Percentiles rank a stretch among this genome's conserved stretches.
These are phyloP conservation scores for Nothoprocta pentlandii DNA, from an alignment of 2,113 vertebrate genomes.

Conservation along the genomic window DNA sequence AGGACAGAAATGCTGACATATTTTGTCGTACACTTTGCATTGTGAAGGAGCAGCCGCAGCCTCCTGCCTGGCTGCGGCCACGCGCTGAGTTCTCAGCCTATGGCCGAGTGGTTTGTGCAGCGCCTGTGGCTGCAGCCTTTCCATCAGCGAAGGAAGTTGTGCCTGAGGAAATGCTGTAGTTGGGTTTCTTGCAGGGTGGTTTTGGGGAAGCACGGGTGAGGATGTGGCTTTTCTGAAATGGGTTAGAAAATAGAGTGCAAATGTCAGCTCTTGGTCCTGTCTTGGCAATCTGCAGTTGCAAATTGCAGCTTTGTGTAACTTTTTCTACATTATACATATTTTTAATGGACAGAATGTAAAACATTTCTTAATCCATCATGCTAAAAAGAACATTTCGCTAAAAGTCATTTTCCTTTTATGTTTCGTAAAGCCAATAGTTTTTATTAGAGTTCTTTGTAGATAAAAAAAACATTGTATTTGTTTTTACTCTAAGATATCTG, in stretches of 20 bases:
- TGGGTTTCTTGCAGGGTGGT: not conserved
- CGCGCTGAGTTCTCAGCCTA: not conserved
- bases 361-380: not conserved
- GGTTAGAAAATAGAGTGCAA: not conserved
- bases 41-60: not conserved
- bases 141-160: not conserved
- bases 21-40: not conserved
- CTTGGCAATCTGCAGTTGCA: not conserved
- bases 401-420: not conserved
- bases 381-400: not conserved
- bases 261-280: not conserved
- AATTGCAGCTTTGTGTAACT: not conserved
- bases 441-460: not conserved
- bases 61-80: not conserved
- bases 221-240: not conserved
- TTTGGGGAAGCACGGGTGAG: not conserved
- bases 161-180: not conserved
- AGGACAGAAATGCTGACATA: not conserved
- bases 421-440: not conserved
- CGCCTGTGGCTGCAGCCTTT: accelerated
- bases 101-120: not conserved
- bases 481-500: not conserved
- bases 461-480: not conserved
- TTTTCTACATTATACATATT: not conserved
- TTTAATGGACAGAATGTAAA: not conserved